These are phyloP conservation scores for Sphaeridia pumilis DNA, from an alignment of 2,888 invertebrate genomes.

Conservation along the genomic window DNA sequence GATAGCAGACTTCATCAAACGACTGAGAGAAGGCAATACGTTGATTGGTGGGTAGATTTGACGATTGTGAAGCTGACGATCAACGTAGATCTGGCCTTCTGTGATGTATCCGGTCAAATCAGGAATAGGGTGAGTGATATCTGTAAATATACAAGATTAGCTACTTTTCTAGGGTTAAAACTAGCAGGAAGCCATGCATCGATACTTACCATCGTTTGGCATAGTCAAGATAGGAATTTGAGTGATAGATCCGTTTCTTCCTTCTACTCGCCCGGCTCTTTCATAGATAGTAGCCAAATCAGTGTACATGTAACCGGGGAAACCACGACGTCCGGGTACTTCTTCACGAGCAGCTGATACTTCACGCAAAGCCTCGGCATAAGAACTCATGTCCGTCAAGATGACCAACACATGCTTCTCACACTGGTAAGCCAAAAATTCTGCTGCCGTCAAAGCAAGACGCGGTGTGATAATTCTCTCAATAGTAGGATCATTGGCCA, in stretches of 20 bases:
- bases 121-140: conserved; percentile 99
- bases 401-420: conserved; percentile 99
- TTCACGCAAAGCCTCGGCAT: conserved; percentile 98
- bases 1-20: conserved; percentile 99
- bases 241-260: conserved; percentile 96
- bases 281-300: conserved; percentile 99
- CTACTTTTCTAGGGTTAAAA: background rate
- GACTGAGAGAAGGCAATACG: conserved; percentile 94
- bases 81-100: conserved; percentile 98
- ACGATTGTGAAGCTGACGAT: conserved; percentile 97
- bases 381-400: conserved; percentile 98
- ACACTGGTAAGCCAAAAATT: conserved; percentile 98
- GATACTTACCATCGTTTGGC: conserved; percentile 79
- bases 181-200: background rate
- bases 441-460: conserved; percentile 93
- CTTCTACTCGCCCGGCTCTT: conserved; percentile 97
- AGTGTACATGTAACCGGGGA: conserved; percentile 99
- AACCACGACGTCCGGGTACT: conserved; percentile 99
- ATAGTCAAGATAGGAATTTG: conserved; percentile 99
- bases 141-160: no score
- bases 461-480: conserved; percentile 99
- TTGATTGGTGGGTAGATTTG: conserved; percentile 99
- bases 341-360: conserved; percentile 97
- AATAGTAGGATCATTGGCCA: conserved; percentile 99
- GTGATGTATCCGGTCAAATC: conserved; percentile 99